Base-by-base conservation (phyloP, 2,888 invertebrate genomes). In the Polyommatus icarus region DNA sequence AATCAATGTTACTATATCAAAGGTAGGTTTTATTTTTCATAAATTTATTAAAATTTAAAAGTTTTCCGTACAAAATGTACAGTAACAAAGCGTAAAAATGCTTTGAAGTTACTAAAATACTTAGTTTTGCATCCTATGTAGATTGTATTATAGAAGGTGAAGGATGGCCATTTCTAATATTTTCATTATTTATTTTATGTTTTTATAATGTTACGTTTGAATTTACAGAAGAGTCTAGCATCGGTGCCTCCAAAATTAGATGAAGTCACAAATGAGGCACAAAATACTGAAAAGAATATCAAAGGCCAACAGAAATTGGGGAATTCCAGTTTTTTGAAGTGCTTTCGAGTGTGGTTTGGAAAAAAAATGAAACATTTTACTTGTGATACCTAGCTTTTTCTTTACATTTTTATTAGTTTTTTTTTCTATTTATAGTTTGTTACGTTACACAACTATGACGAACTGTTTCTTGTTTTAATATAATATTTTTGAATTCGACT, bases 1-100 rank as follows among this genome's bases (percentile, higher is more conserved):
- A 6, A 91, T 92, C 15, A 87, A 83, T 79, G 85, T 92, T 50
- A 87, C 85, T 10, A 81, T 91, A 2, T 86, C 89, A 3, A 88
- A 87, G 88, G 91, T 20, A 36, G 7, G 6, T 36, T 36, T 36
- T 6, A 7, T 36, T 36, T 36, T 7, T 36, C 6, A 32, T 32
- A 3, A 36, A 36, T 7, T 7, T 36, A 36, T 32, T 32, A 32
- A 32, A 32, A 32, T 32, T 36, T 36, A 36, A 36, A 36, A 8
- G 36, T 36, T 36, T 8, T 8, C 8, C 36, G 36, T 7, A 36
- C 36, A 7, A 36, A 36, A 36, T 36, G 7, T 36, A 36, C 24
- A 24, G 24, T 24, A 24, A 24, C 24, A 24, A 1, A 24, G 24
- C 1, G 24, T 24, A 6, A 36, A 7, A 36, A 36, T 36, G 46